Evolutionary conservation across 2,113 vertebrate genomes (phyloP).

Genomic region (Elachura formosa): DNA sequence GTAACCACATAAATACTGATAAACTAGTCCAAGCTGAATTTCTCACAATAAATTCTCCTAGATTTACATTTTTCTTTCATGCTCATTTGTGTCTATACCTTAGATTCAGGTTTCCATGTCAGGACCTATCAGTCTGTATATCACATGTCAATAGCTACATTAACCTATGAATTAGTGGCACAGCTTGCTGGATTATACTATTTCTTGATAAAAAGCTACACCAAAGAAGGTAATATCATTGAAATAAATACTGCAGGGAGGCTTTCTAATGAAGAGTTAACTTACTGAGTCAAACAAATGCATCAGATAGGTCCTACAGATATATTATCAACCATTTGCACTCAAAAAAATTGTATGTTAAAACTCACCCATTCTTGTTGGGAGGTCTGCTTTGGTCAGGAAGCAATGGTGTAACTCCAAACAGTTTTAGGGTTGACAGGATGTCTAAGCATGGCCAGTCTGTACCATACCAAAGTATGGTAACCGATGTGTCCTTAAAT

Average conservation of each 20-base stretch:
- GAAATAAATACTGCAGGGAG: background rate
- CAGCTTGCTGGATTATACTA: background rate
- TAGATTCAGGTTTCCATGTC: background rate
- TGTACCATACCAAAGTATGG: constrained; percentile 74
- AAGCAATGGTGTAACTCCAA: constrained; percentile 74
- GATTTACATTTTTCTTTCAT: background rate
- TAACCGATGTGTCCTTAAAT: constrained; percentile 75
- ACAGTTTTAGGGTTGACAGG: constrained; percentile 76
- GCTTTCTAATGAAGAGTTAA: background rate
- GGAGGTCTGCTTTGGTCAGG: constrained; percentile 21
- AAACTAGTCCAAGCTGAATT: background rate
- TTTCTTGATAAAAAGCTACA: background rate
- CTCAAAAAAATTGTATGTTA: background rate
- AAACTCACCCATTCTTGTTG: constrained; percentile 63
- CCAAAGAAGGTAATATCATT: background rate
- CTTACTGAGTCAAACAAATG: background rate
- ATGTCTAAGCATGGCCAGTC: constrained; percentile 65
- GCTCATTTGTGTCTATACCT: background rate
- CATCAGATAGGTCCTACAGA: background rate
- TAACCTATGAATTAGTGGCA: background rate
- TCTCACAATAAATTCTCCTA: background rate
- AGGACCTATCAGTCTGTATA: background rate
- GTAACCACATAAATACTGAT: background rate
- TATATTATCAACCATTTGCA: background rate
- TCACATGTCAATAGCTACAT: background rate